A percentile compares a stretch with the other conserved stretches of the same genome.
Evolutionary conservation across 2,797 vertebrate genomes (phyloP).

Genomic region (Karalla daura): DNA sequence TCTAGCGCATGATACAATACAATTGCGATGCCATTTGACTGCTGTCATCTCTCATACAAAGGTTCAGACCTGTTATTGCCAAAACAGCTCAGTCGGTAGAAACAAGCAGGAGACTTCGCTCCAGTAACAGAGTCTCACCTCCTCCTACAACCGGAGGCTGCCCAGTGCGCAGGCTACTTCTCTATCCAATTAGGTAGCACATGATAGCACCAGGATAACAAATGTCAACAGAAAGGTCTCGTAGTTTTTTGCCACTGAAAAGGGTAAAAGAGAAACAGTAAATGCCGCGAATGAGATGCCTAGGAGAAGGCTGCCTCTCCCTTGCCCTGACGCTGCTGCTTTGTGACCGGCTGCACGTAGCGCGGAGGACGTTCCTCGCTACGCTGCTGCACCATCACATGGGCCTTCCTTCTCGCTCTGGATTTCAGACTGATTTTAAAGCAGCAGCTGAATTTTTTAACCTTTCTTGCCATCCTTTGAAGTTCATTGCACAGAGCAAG

Average conservation of each 20-base stretch:
- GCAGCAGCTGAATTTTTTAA: constrained; percentile 56
- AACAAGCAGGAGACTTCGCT: constrained; percentile 12
- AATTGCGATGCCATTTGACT: too few relatives aligned
- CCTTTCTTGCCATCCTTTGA: constrained; percentile 67
- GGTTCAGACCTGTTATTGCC: not conserved
- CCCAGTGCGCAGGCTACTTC: constrained; percentile 34
- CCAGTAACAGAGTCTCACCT: constrained; percentile 9
- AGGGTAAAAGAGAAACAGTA: constrained; percentile 44
- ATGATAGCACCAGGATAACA: constrained; percentile 43
- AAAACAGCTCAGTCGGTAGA: not conserved
- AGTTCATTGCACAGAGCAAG: constrained; percentile 54
- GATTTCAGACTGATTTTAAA: constrained; percentile 70
- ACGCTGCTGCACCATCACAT: constrained; percentile 14
- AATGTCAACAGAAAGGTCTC: constrained; percentile 63
- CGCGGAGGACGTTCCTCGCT: constrained; percentile 32
- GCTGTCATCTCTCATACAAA: not conserved
- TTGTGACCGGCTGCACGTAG: constrained; percentile 4
- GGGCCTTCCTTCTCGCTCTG: constrained; percentile 43
- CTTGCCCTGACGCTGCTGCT: constrained; percentile 7
- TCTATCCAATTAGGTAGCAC: constrained; percentile 52
- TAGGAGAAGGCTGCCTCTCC: constrained; percentile 26
- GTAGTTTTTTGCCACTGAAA: constrained; percentile 50
- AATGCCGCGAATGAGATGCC: constrained; percentile 29
- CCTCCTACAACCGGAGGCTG: constrained; percentile 21
- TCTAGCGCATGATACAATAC: too few relatives aligned